These are phyloP conservation scores for Nomada hirtipes DNA, from an alignment of 2,888 invertebrate genomes.

Conservation along the genomic window DNA sequence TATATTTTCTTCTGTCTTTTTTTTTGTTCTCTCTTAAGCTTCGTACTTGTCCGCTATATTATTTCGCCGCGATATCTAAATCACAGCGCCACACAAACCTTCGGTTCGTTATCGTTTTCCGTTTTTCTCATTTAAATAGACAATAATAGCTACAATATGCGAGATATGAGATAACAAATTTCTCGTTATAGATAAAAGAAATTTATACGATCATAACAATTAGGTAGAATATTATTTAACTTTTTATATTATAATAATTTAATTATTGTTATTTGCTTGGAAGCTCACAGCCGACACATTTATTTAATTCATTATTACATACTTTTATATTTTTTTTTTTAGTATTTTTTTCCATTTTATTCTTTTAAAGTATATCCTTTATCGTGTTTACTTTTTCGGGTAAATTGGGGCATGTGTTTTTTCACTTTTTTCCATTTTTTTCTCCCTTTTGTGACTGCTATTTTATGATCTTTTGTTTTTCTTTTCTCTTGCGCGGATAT, in stretches of 20 bases:
- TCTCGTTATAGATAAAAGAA: slow-evolving; percentile 80
- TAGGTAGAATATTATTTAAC: slow-evolving; percentile 82
- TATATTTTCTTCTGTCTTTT: slow-evolving; percentile 6
- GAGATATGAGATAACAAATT: slow-evolving; percentile 81
- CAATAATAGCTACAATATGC: slow-evolving; percentile 80
- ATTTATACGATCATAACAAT: slow-evolving; percentile 80
- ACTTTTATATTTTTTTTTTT: slow-evolving; percentile 49
- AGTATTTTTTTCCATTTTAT: slow-evolving; percentile 70
- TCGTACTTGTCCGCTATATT: slow-evolving; percentile 3
- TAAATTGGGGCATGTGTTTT: slow-evolving; percentile 30
- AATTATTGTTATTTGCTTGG: slow-evolving; percentile 85
- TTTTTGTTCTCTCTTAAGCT: slow-evolving; percentile 9
- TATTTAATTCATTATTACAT: slow-evolving; percentile 74
- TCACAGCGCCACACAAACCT: slow-evolving; percentile 45
- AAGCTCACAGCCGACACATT: slow-evolving; percentile 84
- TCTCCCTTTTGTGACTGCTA: slow-evolving; percentile 44
- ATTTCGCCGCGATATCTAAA: slow-evolving; percentile 40
- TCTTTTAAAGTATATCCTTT: slow-evolving; percentile 45
- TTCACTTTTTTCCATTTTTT: slow-evolving; percentile 58
- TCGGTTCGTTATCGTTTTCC: slow-evolving; percentile 61
- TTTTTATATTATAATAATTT: slow-evolving; percentile 83
- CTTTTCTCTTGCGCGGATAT: slow-evolving; percentile 44
- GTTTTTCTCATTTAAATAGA: slow-evolving; percentile 71
- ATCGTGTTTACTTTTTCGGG: slow-evolving; percentile 45
- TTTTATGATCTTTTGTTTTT: slow-evolving; percentile 40